phyloP scores from a whole-genome alignment of 2,797 vertebrate species.

The Phyllotis vaccarum region DNA sequence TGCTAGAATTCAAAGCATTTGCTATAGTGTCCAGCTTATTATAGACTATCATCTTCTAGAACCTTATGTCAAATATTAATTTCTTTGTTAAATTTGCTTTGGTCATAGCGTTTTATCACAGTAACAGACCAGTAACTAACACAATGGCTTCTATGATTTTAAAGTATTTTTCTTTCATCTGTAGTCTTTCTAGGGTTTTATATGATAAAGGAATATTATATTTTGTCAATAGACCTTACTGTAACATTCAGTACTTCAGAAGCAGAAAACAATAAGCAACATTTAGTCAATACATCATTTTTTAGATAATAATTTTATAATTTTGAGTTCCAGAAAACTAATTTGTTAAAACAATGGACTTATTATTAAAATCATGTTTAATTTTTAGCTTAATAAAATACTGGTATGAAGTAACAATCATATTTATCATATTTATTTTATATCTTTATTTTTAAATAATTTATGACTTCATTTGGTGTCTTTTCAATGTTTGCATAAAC shows the following conservation, averaged over 20 bases:
- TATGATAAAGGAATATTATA: not conserved
- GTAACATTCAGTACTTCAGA: not conserved
- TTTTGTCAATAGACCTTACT: not conserved
- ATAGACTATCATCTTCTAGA: not conserved
- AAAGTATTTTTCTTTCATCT: not conserved
- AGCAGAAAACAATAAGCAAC: not conserved
- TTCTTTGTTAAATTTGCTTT: not conserved
- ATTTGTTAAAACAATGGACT: not conserved
- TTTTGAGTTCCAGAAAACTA: not conserved
- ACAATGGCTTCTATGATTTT: not conserved
- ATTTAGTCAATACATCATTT: not conserved
- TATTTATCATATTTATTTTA: not conserved
- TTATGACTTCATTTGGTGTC: not conserved
- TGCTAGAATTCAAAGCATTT: not conserved
- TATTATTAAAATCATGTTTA: not conserved
- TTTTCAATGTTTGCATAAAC: not conserved
- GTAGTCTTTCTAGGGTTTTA: not conserved
- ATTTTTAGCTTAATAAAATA: not conserved
- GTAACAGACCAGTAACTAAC: not conserved
- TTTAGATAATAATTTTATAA: not conserved
- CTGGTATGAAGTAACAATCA: not conserved
- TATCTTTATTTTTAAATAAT: not conserved
- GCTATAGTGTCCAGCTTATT: not conserved
- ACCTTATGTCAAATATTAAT: not conserved
- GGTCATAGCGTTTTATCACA: not conserved